phyloP scores from a whole-genome alignment of 2,797 vertebrate genomes.

The Peromyscus melanophrys region DNA sequence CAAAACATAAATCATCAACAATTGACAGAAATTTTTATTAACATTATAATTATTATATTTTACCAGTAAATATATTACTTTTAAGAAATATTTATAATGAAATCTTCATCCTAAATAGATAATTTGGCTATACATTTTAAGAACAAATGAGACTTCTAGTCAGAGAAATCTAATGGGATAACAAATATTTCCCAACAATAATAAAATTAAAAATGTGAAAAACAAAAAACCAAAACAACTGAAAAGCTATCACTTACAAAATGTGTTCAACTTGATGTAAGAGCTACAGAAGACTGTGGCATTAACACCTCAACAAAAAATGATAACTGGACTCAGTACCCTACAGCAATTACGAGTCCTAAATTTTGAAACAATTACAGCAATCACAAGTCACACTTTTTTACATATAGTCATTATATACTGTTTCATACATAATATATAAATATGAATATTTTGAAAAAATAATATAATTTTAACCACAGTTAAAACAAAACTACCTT shows the following conservation, averaged over 20 bases:
- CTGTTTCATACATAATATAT: background rate
- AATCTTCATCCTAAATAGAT: background rate
- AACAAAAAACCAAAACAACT: background rate
- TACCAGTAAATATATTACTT: background rate
- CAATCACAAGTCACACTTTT: background rate
- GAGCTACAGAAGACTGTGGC: background rate
- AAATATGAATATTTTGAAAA: slow-evolving; percentile 23
- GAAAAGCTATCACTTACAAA: background rate
- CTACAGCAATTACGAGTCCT: background rate
- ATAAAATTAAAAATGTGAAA: slow-evolving; percentile 40
- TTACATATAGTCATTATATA: background rate
- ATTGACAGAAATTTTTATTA: background rate
- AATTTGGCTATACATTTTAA: background rate
- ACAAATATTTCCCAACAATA: background rate
- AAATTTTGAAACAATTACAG: background rate
- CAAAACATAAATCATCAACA: background rate
- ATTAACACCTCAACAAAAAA: background rate
- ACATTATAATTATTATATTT: background rate
- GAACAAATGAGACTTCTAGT: background rate
- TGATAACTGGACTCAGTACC: background rate
- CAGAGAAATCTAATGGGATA: background rate
- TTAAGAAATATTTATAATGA: slow-evolving; percentile 13
- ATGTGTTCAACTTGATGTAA: background rate
- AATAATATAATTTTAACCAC: background rate
- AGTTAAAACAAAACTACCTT: background rate